Evolutionary conservation across 1,140 invertebrate species (phyloP), one percentile per base, ranked within the genome.

Genomic region (Andricus grossulariae): DNA sequence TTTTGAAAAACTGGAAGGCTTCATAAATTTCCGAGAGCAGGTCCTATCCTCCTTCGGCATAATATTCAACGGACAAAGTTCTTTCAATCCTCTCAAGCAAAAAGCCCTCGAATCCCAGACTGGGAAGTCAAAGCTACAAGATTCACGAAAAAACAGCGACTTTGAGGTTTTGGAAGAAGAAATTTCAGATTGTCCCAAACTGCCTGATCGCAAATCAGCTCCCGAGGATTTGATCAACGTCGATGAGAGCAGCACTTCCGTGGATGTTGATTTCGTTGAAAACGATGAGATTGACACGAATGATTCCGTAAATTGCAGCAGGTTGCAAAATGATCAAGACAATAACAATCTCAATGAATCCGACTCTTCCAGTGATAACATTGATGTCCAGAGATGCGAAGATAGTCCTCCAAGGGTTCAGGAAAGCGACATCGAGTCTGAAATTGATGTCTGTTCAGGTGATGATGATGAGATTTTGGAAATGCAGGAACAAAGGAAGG

Each of bases 381-480:
- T 60, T 32, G 50, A 75, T 32, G 10, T 21, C 70, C 49, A 21
- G 19, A 71, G 72, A 49, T 13, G 16, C 13, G 71, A 75, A 11
- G 72, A 77, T 15, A 80, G 72, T 78, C 21, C 78, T 18, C 10
- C 18, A 8, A 85, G 80, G 81, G 52, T 60, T 75, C 16, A 75
- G 7, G 79, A 84, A 25, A 83, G 83, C 74, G 84, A 86, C 54
- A 82, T 87, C 71, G 86, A 88, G 39, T 87, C 87, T 1, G 87
- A 88, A 25, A 87, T 88, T 71, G 85, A 88, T 77, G 85, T 87
- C 4, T 87, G 84, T 76, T 88, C 83, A 18, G 85, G 86, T 0
- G 86, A 88, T 50, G 85, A 87, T 32, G 86, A 87, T 72, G 85
- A 88, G 71, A 77, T 87, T 80, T 78, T 87, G 51, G 87, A 88